Evolutionary conservation across 2,113 vertebrate genomes (phyloP), one percentile per base, ranked within the genome.

Genomic region (Corythornis madagascariensis): DNA sequence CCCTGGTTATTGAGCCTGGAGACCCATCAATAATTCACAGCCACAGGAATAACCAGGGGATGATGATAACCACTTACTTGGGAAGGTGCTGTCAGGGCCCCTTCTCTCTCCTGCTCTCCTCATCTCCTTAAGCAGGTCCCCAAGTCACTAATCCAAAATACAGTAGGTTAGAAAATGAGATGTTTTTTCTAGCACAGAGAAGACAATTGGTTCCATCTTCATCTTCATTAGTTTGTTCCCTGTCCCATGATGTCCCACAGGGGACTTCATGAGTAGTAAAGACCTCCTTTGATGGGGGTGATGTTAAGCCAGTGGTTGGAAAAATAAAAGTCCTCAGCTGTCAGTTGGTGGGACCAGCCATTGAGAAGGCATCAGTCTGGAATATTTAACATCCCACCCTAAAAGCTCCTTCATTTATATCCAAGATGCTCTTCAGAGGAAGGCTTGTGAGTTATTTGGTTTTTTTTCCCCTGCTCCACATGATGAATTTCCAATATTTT

Each of bases 11-110:
- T 92, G 97, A 98, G 98, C 96, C 94, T 95, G 97, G 97, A 97
- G 98, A 97, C 97, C 97, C 97, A 98, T 99, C 98, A 98, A 97
- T 99, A 98, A 98, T 98, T 98, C 98, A 98, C 89, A 59, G 94
- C 96, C 94, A 90, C 97, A 89, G 96, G 97, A 97, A 96, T 97
- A 97, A 95, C 96, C 86, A 35, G 96, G 90, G 87, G 63, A 64
- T 97, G 63, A 63, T 97, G 96, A 98, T 97, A 97, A 97, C 96
- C 96, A 83, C 96, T 95, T 97, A 93, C 97, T 95, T 97, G 95
- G 96, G 95, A 96, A 94, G 96, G 97, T 83, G 91, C 95, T 98
- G 98, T 98, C 98, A 98, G 96, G 78, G 43, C 76, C 89, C 70
- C 94, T 94, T 50, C 95, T 94, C 89, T 81, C 64, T 66, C 31